Conservation (phyloP, 2,888 invertebrate genomes). For the Balanococcus diminutus region DNA sequence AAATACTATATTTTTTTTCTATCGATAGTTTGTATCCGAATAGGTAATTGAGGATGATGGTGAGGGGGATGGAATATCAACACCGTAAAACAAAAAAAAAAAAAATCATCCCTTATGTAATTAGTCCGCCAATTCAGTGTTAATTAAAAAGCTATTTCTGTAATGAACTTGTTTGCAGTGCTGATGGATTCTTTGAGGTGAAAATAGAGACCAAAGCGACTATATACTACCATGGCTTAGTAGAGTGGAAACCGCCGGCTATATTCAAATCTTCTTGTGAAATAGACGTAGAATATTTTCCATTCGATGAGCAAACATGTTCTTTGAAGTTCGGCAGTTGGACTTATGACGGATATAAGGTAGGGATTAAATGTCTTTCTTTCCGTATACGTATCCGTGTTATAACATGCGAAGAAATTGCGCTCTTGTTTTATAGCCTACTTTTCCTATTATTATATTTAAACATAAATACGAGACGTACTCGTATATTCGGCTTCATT, state of each 20-base stretch:
- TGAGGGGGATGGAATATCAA: background rate
- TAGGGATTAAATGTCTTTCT: constrained; percentile 63
- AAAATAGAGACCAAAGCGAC: constrained; percentile 91
- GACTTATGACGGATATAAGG: constrained; percentile 97
- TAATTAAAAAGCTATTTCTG: constrained; percentile 43
- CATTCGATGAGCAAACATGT: constrained; percentile 94
- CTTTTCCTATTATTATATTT: background rate
- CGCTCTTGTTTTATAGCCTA: background rate
- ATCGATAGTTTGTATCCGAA: background rate
- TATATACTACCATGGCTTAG: constrained; percentile 87
- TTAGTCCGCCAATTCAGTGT: constrained; percentile 26
- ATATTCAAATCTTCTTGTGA: constrained; percentile 95
- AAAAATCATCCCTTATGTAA: constrained; percentile 34
- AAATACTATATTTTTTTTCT: background rate
- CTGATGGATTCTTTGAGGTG: constrained; percentile 94
- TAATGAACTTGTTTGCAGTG: constrained; percentile 65
- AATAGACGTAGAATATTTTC: constrained; percentile 94
- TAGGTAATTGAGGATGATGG: background rate
- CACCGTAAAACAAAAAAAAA: background rate
- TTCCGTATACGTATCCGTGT: background rate
- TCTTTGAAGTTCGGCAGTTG: constrained; percentile 94
- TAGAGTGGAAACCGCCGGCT: constrained; percentile 96
- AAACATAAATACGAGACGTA: background rate
- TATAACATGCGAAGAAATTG: background rate
- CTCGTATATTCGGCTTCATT: background rate